phyloP scores from a whole-genome alignment of 2,113 vertebrate genomes.

The Centropus unirufus region DNA sequence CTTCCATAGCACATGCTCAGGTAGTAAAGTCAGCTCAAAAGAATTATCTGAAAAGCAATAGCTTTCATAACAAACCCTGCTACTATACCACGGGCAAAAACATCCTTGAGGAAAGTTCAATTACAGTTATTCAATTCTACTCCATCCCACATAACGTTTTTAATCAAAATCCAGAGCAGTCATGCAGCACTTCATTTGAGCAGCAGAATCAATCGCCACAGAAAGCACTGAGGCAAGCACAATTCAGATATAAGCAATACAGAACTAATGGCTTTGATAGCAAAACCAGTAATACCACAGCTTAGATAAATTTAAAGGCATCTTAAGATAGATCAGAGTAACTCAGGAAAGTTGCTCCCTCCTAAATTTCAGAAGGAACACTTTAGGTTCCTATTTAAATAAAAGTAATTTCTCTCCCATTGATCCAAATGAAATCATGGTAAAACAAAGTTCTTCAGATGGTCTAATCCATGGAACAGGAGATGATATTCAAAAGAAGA shows the following conservation, averaged over 20 bases:
- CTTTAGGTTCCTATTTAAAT: conserved; percentile 4
- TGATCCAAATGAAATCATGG: neutral
- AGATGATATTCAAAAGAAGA: neutral
- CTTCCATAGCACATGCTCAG: neutral
- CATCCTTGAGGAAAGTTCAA: conserved; percentile 28
- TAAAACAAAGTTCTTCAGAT: neutral
- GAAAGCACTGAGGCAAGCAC: conserved; percentile 35
- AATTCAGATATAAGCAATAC: neutral
- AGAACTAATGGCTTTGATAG: conserved; percentile 24
- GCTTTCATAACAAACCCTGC: neutral
- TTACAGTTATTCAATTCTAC: conserved; percentile 38
- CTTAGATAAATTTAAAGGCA: conserved; percentile 11
- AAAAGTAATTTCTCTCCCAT: neutral
- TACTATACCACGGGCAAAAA: neutral
- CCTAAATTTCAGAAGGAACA: neutral
- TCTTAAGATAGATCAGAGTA: neutral
- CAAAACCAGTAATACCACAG: neutral
- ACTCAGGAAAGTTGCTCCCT: neutral
- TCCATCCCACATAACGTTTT: conserved; percentile 24
- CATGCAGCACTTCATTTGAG: conserved; percentile 43
- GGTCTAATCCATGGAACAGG: neutral
- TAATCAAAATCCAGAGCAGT: conserved; percentile 52
- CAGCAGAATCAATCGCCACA: conserved; percentile 44
- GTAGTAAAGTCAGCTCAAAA: neutral
- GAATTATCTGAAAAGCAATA: neutral